Evolutionary conservation across 2,888 invertebrate species (phyloP).

Genomic region (Agrochola lychnidis): DNA sequence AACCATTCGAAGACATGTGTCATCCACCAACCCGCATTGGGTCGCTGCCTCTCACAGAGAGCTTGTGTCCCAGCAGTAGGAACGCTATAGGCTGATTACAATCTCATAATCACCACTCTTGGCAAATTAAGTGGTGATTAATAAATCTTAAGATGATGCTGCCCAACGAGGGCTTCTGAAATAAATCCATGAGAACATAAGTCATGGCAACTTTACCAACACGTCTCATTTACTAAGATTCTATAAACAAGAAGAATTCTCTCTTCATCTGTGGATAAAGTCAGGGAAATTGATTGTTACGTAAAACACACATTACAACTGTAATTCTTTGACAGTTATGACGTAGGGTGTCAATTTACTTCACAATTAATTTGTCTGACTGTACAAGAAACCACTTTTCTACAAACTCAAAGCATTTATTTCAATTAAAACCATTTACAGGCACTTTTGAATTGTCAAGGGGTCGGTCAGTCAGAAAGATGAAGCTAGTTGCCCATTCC

Average conservation of each 20-base stretch:
- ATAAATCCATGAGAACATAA: background rate
- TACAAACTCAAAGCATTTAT: too few relatives aligned
- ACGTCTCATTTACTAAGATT: background rate
- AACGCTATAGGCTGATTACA: background rate
- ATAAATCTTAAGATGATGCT: background rate
- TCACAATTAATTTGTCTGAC: background rate
- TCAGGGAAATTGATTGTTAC: background rate
- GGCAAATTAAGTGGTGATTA: slow-evolving; percentile 2
- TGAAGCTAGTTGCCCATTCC: too few relatives aligned
- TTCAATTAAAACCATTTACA: too few relatives aligned
- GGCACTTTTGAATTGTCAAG: too few relatives aligned
- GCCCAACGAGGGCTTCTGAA: background rate
- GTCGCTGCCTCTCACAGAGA: background rate
- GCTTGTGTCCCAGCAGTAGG: background rate
- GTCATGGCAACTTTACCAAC: background rate
- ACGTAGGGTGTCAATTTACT: background rate
- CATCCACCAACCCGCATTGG: background rate
- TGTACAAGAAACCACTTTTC: background rate
- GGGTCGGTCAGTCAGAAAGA: too few relatives aligned
- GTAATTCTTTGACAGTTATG: background rate
- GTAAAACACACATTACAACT: background rate
- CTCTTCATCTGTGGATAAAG: background rate
- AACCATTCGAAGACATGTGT: background rate
- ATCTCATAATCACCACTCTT: background rate
- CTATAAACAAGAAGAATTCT: background rate